A percentile compares a stretch with the other conserved stretches of the same genome.
phyloP scores from a whole-genome alignment of 1,140 invertebrate genomes.

The Aphelenchoides fujianensis region DNA sequence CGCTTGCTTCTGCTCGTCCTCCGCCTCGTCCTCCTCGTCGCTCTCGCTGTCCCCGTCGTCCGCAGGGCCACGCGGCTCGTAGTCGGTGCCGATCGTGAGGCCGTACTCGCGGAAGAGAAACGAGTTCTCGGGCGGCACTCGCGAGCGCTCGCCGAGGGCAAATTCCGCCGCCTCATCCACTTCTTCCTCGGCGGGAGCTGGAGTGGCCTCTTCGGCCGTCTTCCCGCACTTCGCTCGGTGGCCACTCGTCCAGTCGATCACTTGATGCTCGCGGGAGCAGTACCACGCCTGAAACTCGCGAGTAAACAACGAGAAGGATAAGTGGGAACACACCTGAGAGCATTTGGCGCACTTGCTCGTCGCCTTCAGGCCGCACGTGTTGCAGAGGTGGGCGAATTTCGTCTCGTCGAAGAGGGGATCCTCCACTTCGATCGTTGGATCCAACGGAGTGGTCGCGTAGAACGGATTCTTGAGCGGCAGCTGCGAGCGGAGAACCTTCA shows the following conservation, averaged over 20 bases:
- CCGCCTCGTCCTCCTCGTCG: conserved; percentile 62
- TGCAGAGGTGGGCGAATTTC: conserved; percentile 70
- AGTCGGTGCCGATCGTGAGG: conserved; percentile 38
- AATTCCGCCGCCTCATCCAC: neutral
- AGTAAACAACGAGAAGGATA: too few relatives aligned
- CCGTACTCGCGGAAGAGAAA: conserved; percentile 53
- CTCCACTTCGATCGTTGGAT: conserved; percentile 67
- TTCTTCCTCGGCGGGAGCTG: conserved; percentile 46
- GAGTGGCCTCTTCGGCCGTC: conserved; percentile 64
- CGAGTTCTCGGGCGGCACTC: conserved; percentile 27
- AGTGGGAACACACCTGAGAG: conserved; percentile 69
- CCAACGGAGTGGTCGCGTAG: conserved; percentile 73
- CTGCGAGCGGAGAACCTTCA: conserved; percentile 77
- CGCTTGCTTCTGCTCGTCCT: conserved; percentile 33
- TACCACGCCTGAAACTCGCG: conserved; percentile 66
- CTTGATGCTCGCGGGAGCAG: conserved; percentile 79
- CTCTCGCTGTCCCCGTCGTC: conserved; percentile 62
- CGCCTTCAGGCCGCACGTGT: conserved; percentile 75
- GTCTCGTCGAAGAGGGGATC: conserved; percentile 65
- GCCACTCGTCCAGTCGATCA: conserved; percentile 77
- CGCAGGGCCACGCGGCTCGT: conserved; percentile 41
- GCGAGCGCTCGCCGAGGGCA: conserved; percentile 2
- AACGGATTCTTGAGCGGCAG: conserved; percentile 74
- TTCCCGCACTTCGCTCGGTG: conserved; percentile 73
- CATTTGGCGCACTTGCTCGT: conserved; percentile 77